Evolutionary conservation across 2,113 vertebrate genomes (phyloP), one percentile per base, ranked within the genome.

Genomic region (Coptodon rendalli): DNA sequence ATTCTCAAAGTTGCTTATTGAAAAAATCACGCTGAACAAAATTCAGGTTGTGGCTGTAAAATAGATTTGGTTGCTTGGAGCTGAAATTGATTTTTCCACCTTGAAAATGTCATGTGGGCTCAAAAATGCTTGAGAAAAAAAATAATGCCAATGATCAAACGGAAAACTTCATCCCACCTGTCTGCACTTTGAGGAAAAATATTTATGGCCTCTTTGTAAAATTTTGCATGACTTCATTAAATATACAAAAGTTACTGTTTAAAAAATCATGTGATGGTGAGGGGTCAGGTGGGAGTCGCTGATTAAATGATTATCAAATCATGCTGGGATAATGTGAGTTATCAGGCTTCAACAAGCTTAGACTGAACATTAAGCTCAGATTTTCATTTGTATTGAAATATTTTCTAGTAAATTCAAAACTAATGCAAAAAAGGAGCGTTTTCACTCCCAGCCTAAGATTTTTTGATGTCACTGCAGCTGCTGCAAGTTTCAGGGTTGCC

Each of bases 31-130:
- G 1, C 43, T 76, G 43, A 50, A 29, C 6, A 43, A 24, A 76
- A 31, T 12, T 76, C 27, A 73, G 38, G 7, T 45, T 3, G 50
- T 52, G 22, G 68, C 1, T 27, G 68, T 73, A 45, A 73, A 73
- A 45, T 45, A 4, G 22, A 73, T 73, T 73, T 73, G 13, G 13
- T 50, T 76, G 43, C 43, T 43, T 43, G 38, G 68, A 73, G 68
- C 40, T 13, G 9, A 78, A 78, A 78, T 78, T 9, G 24, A 50
- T 78, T 50, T 50, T 78, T 8, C 16, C 24, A 50, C 24, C 43
- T 5, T 13, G 43, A 50, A 78, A 78, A 78, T 78, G 14, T 50
- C 24, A 11, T 0, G 24, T 48, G 71, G 71, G 43, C 68, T 45
- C 14, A 45, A 73, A 40, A 34, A 31, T 8, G 5, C 66, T 45